phyloP scores from a whole-genome alignment of 2,113 vertebrate species.

The Pseudorasbora parva region DNA sequence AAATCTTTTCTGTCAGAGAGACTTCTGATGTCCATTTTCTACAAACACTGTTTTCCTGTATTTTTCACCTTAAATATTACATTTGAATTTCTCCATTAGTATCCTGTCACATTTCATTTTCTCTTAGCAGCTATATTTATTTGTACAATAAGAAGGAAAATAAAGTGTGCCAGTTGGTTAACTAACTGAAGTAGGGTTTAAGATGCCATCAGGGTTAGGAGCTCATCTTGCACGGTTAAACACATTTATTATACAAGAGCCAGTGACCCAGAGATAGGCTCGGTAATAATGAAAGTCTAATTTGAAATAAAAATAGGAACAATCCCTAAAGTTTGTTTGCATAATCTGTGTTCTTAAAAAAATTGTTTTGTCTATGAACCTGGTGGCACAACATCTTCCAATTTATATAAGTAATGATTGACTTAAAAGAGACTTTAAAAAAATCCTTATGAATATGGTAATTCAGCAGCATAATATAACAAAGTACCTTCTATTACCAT shows the following conservation, averaged over 20 bases:
- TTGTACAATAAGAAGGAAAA: background rate
- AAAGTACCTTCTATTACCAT: background rate
- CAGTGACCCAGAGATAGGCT: slow-evolving; percentile 26
- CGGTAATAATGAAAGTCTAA: background rate
- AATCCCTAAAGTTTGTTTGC: background rate
- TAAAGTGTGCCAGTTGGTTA: background rate
- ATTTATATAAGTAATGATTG: background rate
- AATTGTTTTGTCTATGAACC: background rate
- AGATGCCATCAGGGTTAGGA: background rate
- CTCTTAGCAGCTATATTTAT: background rate
- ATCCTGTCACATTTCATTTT: too few relatives aligned
- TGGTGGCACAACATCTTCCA: background rate
- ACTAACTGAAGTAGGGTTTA: slow-evolving; percentile 6
- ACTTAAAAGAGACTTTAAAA: background rate
- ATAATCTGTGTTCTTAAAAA: background rate
- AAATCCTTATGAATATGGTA: background rate
- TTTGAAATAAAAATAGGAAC: background rate
- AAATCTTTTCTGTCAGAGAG: too few relatives aligned
- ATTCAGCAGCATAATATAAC: background rate
- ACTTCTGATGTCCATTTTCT: too few relatives aligned
- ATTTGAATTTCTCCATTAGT: background rate
- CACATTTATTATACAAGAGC: slow-evolving; percentile 51
- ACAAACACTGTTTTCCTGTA: background rate
- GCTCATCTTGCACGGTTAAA: slow-evolving; percentile 26
- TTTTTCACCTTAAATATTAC: background rate